phyloP scores from a whole-genome alignment of 2,888 invertebrate genomes.

The Acanthosepion pharaonis region DNA sequence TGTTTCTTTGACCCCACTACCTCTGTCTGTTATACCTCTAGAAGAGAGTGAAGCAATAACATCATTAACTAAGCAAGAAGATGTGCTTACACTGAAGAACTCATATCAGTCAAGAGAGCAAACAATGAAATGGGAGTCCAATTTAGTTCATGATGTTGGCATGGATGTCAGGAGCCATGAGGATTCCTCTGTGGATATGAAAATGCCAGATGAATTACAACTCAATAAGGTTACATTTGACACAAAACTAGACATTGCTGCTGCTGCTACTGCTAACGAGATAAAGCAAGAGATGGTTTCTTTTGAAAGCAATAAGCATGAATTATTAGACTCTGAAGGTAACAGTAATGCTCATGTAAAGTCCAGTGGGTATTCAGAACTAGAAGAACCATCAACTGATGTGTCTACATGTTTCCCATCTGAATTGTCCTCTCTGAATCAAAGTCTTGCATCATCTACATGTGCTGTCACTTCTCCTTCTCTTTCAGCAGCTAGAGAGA shows the following conservation, averaged over 20 bases:
- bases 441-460: constrained; percentile 35
- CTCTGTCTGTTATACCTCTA: neutral
- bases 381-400: neutral
- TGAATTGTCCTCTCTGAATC: constrained; percentile 33
- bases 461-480: constrained; percentile 35
- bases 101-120: neutral
- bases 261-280: neutral
- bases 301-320: constrained; percentile 45
- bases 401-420: neutral
- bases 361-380: neutral
- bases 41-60: constrained; percentile 25
- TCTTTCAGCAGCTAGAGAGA: neutral
- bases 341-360: neutral
- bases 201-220: neutral
- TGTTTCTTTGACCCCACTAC: neutral
- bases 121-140: neutral
- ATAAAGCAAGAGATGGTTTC: constrained; percentile 45
- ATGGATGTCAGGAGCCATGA: neutral
- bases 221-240: constrained; percentile 8
- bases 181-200: constrained; percentile 25
- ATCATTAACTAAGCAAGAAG: neutral
- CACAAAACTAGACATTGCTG: constrained; percentile 1
- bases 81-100: neutral
- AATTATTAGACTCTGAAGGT: constrained; percentile 40
- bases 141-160: neutral